Base-by-base conservation (phyloP, 1,140 invertebrate species). In the Telenomus remus region DNA sequence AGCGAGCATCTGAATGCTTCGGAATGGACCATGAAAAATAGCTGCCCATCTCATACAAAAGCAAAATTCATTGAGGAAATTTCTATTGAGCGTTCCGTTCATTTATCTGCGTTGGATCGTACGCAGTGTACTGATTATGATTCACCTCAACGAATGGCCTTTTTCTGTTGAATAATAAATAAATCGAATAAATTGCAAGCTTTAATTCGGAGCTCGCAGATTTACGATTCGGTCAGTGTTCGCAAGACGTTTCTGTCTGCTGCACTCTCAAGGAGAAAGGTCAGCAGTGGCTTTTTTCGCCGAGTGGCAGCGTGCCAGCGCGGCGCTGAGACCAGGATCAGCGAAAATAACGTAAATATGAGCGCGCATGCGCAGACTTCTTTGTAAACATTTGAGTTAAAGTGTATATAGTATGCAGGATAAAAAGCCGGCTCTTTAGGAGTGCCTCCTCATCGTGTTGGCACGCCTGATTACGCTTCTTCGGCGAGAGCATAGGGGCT, bases 261-360 rank as follows among this genome's bases (percentile, higher is more conserved):
- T 71, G 64, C 68, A 66, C 63, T 53, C 64, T 71, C 46, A 55
- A 76, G 66, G 15, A 78, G 56, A 77, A 82, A 81, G 80, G 81
- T 83, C 81, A 82, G 81, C 80, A 61, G 76, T 65, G 59, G 71
- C 61, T 11, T 56, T 65, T 69, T 71, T 73, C 50, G 46, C 51
- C 35, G 37, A 46, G 34, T 79, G 80, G 81, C 79, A 70, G 33
- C 33, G 54, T 54, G 80, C 80, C 79, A 84, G 76, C 69, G n/a
- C 70, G 59, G 63, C 44, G 48, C 53, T 8, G 48, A 72, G 74
- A 76, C 79, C 69, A 59, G 56, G 44, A 49, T 14, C 16, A 44
- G 61, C 51, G 34, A 46, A 61, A 61, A 68, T 51, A 60, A 54
- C 16, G 44, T n/a, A 34, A 53, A 35, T 19, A 53, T 69, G 35